Base-by-base conservation (phyloP, 2,888 invertebrate species). In the Thecocarcelia acutangulata region DNA sequence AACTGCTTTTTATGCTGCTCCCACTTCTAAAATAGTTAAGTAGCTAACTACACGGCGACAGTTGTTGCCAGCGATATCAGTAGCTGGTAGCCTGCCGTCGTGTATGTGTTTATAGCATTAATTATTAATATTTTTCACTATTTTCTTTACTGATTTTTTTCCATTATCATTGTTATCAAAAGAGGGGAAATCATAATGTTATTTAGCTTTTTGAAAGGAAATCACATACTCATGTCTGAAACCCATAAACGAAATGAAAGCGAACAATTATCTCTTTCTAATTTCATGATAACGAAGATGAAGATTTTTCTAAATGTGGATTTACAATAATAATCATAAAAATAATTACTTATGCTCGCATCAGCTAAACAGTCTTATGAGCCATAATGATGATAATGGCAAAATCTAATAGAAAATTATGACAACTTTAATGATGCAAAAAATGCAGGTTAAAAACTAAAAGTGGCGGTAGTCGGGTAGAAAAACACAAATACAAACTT, bases 331-430 rank as follows among this genome's bases (percentile, higher is more conserved):
- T 78, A 66, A 82, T 70, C 50, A 72, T 54, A 70, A 78, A 82
- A 78, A 75, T 82, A 75, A 82, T 82, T 82, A 78, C 66, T 74
- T 66, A 59, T 72, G 48, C 63, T 58, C n/a, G 5, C 48, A 15
- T 59, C 24, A 59, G 24, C 3, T 12, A 42, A 15, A 37, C 40
- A 70, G 3, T 33, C 48, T 37, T 0, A 50, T 42, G 42, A 4
- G 40, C 12, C 17, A 19, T 24, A 63, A 72, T 48, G 54, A 52
- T 54, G 54, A 78, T 72, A 80, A 83, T 79, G 66, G 69, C 64
- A 83, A 83, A 33, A 80, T 56, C 74, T 82, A 84, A 84, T 84
- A 83, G 79, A 83, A 80, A 84, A 83, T 84, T 83, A 84, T 84
- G 84, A 83, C 84, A 84, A 79, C 80, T 81, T 82, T 84, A 84